These are phyloP conservation scores for Chlorodrepanis virens DNA, from an alignment of 2,113 vertebrate genomes.

Conservation along the genomic window DNA sequence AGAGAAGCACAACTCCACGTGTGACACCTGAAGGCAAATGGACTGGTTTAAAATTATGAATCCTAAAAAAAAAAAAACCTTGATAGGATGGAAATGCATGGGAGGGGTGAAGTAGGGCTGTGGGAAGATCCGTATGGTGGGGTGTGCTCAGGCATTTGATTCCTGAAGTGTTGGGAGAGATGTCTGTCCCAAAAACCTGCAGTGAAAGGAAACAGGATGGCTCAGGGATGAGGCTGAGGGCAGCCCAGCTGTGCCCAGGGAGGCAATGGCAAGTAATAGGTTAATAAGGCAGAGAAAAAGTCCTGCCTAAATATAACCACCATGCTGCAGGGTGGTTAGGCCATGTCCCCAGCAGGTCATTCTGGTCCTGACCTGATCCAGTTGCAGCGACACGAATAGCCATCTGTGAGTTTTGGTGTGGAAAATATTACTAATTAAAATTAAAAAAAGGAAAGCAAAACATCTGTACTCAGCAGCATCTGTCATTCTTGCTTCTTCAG, in stretches of 20 bases:
- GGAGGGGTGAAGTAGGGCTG: not conserved
- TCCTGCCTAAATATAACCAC: slow-evolving; percentile 14
- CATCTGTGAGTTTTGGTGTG: slow-evolving; percentile 47
- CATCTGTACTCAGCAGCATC: slow-evolving; percentile 55
- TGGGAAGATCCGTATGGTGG: not conserved
- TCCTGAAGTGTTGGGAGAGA: not conserved
- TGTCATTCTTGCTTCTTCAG: slow-evolving; percentile 61
- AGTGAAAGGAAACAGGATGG: not conserved
- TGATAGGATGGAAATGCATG: not conserved
- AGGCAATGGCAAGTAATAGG: not conserved
- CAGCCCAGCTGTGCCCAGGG: not conserved
- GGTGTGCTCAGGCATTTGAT: not conserved
- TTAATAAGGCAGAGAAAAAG: not conserved
- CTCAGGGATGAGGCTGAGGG: fast-evolving
- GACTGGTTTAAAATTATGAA: not conserved
- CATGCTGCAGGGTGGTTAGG: not conserved
- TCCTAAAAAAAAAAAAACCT: fast-evolving
- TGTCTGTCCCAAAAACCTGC: not conserved
- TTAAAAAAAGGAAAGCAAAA: slow-evolving; percentile 43
- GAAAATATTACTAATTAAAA: slow-evolving; percentile 70
- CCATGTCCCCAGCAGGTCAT: not conserved
- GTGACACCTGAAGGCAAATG: not conserved
- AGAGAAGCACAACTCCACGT: not conserved
- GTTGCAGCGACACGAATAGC: not conserved
- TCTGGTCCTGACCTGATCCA: slow-evolving; percentile 1